Evolutionary conservation across 2,797 vertebrate species (phyloP).

Genomic region (Octomys mimax): DNA sequence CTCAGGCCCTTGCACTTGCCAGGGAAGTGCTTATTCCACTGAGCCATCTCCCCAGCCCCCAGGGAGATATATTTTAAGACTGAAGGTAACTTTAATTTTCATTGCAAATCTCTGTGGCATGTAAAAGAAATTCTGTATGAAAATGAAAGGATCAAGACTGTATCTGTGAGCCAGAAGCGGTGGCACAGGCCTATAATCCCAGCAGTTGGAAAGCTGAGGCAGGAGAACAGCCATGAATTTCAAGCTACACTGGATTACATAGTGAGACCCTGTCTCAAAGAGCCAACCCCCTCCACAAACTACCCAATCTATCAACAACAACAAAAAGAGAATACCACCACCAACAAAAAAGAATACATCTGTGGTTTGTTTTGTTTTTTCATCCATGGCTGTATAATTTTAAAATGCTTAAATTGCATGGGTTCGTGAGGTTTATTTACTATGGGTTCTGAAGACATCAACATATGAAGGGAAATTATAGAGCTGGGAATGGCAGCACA

Average conservation of each 20-base stretch:
- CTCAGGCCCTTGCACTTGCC: too few species aligned
- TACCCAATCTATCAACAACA: not conserved
- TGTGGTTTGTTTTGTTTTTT: not conserved
- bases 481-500: not conserved
- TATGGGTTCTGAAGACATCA: not conserved
- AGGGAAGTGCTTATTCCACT: too few species aligned
- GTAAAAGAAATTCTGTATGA: not conserved
- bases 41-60: too few species aligned
- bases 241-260: not conserved
- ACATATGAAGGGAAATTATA: not conserved
- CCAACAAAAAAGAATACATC: not conserved
- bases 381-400: not conserved
- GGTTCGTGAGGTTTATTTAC: constrained; percentile 11
- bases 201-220: not conserved
- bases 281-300: not conserved
- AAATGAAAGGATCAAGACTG: not conserved
- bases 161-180: not conserved
- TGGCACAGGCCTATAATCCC: not conserved
- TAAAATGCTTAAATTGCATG: not conserved
- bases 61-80: not conserved
- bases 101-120: not conserved
- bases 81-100: constrained; percentile 24
- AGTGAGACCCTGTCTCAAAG: not conserved
- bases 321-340: not conserved
- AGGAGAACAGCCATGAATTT: not conserved